phyloP scores from a whole-genome alignment of 2,888 invertebrate genomes.

The Diarsia dahlii region DNA sequence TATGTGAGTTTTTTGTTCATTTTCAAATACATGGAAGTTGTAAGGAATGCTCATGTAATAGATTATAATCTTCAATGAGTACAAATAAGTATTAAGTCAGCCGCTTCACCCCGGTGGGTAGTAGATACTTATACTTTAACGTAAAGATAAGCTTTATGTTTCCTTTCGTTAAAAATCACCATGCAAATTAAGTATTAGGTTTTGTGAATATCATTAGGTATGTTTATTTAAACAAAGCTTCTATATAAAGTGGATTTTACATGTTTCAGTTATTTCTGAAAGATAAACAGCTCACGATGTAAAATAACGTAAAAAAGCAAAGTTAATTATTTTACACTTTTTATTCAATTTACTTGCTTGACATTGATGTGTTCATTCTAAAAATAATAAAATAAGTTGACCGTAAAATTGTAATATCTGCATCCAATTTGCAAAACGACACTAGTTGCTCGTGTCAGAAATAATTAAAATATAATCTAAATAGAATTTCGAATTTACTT shows the following conservation, averaged over 20 bases:
- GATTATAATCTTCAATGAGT: constrained; percentile 1
- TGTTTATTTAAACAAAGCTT: constrained; percentile 36
- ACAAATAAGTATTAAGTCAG: constrained; percentile 5
- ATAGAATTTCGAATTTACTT: background rate
- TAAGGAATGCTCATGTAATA: constrained; percentile 7
- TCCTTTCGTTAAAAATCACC: constrained; percentile 53
- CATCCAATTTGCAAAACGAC: background rate
- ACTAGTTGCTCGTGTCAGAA: background rate
- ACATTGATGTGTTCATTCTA: background rate
- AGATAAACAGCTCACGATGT: constrained; percentile 22
- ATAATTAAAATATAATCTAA: constrained; percentile 9
- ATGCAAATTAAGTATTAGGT: constrained; percentile 59
- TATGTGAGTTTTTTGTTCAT: too few relatives aligned
- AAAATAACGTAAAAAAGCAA: background rate
- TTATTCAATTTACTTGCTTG: background rate
- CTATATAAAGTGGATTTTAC: constrained; percentile 9
- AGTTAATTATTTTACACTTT: background rate
- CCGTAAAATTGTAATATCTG: background rate
- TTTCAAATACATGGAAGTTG: background rate
- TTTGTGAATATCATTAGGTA: constrained; percentile 47
- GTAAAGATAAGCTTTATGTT: constrained; percentile 54
- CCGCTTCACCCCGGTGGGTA: background rate
- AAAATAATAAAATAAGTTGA: background rate
- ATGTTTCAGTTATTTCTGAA: background rate
- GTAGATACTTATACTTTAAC: constrained; percentile 37